These are phyloP conservation scores for Xenopus borealis DNA, from an alignment of 2,113 vertebrate genomes.

Conservation along the genomic window DNA sequence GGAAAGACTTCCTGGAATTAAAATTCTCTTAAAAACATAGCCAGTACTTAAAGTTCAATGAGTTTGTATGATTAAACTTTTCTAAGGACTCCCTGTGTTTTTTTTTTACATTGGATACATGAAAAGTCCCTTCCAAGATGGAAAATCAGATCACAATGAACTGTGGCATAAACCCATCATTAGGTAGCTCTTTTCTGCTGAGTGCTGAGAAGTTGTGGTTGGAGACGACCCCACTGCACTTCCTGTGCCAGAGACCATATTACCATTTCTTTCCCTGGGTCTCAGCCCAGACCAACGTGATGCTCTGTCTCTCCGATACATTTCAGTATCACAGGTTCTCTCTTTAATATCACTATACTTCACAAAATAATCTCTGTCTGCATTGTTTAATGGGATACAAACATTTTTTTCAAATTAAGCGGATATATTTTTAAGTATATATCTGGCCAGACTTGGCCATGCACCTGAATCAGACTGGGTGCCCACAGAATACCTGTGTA, in stretches of 20 bases:
- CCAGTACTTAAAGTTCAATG: conserved; percentile 10
- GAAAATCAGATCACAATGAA: conserved; percentile 23
- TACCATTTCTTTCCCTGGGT: conserved; percentile 17
- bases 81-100: conserved; percentile 4
- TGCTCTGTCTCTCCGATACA: conserved; percentile 3
- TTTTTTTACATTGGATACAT: background rate
- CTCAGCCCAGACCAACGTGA: background rate
- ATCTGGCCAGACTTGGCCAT: too few species aligned
- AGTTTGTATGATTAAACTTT: conserved; percentile 36
- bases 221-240: conserved; percentile 13
- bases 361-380: background rate
- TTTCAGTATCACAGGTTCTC: background rate
- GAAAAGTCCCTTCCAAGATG: conserved; percentile 36
- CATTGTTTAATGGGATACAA: too few species aligned
- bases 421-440: too few species aligned
- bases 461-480: too few species aligned
- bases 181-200: background rate
- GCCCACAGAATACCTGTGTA: too few species aligned
- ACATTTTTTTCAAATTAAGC: too few species aligned
- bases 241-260: conserved; percentile 12
- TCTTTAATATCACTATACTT: too few species aligned
- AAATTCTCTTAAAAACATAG: too few species aligned
- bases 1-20: too few species aligned
- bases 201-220: conserved; percentile 7
- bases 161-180: conserved; percentile 32